Evolutionary conservation across 2,113 vertebrate species (phyloP), one percentile per base, ranked within the genome.

Genomic region (Anthoscopus minutus): DNA sequence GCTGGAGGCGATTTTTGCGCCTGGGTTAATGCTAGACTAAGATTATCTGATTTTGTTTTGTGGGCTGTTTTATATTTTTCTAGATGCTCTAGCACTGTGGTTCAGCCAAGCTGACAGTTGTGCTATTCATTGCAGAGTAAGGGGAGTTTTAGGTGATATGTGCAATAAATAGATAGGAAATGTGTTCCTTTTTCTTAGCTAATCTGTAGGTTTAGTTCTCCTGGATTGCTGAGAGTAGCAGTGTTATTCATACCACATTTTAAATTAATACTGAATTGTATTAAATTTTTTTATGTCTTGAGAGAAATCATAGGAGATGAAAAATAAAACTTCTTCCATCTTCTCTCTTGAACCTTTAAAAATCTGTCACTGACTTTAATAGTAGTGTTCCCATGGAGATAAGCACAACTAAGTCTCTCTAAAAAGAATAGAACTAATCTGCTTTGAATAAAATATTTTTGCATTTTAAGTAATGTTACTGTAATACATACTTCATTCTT

Each of bases 301-400:
- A 53, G 76, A 93, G 67, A 17, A 80, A 86, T 71, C 56, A 74
- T 50, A 83, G n/a, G 53, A 91, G 66, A 80, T 80, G 80, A 94
- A 95, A 95, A 96, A 86, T 80, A 81, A 86, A 92, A 94, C 61
- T 94, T 89, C 50, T 70, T 47, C 89, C n/a, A 2, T 86, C 72
- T 89, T 89, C 89, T 91, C 58, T 90, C 85, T 66, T 74, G 88
- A 96, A 93, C 80, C 94, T 94, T 92, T 86, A 88, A 86, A 95
- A 94, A 92, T 78, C 82, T 92, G 90, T 83, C 92, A 92, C 53
- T 94, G 92, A 94, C 90, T 94, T 95, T 96, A 96, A 88, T 76
- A 93, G 53, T 61, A 94, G 61, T 64, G 92, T 95, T 96, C 93
- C 95, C 94, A 97, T 96, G 95, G 92, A 92, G 95, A 96, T 95